Base-by-base conservation (phyloP, 1,140 invertebrate species). In the Drepana arcuata region DNA sequence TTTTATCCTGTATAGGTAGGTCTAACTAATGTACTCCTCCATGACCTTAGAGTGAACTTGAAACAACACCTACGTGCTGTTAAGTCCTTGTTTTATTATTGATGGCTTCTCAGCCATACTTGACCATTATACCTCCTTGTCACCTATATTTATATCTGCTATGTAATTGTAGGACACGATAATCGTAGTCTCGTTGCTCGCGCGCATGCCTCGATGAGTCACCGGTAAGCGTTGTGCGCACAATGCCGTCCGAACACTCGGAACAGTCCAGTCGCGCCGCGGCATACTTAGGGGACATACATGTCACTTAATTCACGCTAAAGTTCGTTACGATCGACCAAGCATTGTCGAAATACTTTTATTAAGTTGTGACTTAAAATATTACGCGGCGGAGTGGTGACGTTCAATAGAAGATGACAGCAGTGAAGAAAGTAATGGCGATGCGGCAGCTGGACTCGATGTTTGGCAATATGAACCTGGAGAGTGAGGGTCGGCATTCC, bases 381-480 rank as follows among this genome's bases (percentile, higher is more conserved):
- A 27, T 41, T 21, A 24, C 10, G 15, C 39, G 34, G 21, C 26
- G 30, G 16, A 46, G 42, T 62, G 49, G 33, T 48, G 30, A 41
- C n/a, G 15, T 41, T 28, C 24, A 31, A 52, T 47, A 41, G 42
- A 63, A 57, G 36, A 82, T 84, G 79, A 80, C 84, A 14, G 75
- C 85, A 13, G 83, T 86, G 14, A 87, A 86, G 62, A 87, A 88
- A 48, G 86, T 87, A 27, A 83, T 86, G 15, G 89, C 90, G 1
- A 89, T 92, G 54, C 88, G 87, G 40, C 87, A 90, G 25, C 65
- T 92, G 48, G 90, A 92, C 59, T 89, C 87, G 0, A 85, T 93
- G 38, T 92, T 93, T 67, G 84, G 86, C 16, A 88, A 87, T 48
- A 85, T 89, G 23, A 88, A 85, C 55, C 48, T 91, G 33, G 88